Evolutionary conservation across 2,113 vertebrate genomes (phyloP), one percentile per base, ranked within the genome.

Genomic region (Callionymus lyra): DNA sequence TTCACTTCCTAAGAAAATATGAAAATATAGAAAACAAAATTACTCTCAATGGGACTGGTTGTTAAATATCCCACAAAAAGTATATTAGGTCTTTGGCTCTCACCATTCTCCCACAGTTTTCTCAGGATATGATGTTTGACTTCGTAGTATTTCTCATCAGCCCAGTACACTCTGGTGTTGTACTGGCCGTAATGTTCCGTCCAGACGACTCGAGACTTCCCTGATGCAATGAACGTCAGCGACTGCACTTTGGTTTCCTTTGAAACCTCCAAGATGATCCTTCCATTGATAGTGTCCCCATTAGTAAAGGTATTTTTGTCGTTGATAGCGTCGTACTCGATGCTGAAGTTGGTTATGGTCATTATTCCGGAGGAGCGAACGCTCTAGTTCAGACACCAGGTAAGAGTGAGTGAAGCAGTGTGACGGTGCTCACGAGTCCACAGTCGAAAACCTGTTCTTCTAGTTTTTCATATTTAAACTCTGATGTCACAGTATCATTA

Each of bases 91-190:
- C 16, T 16, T 39, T 0, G 50, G 47, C 46, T 42, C 6, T 47
- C 16, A 65, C 21, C 21, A 27, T 27, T 27, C 8, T 27, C 21
- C 21, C 21, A 27, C 4, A 5, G 21, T 42, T 68, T 44, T 36
- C 44, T 62, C 34, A 81, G 8, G 9, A 84, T 68, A 18, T 59
- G 0, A 10, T 79, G 60, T 44, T 33, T 12, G 38, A 79, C 33
- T 6, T 68, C 36, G 16, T 80, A 81, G 44, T 77, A 81, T 46
- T 2, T 68, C 44, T 84, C 78, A 12, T 69, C 5, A 27, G 76
- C 21, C 54, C 42, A 41, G 63, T 65, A 75, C 13, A 62, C 38
- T 9, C 10, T 13, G 34, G 27, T 16, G 0, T 37, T 6, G 19
- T 56, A 0, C 2, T 74, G 2, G 1, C 70, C 67, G 0, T 70